Evolutionary conservation across 2,113 vertebrate genomes (phyloP).

Genomic region (Ondatra zibethicus): DNA sequence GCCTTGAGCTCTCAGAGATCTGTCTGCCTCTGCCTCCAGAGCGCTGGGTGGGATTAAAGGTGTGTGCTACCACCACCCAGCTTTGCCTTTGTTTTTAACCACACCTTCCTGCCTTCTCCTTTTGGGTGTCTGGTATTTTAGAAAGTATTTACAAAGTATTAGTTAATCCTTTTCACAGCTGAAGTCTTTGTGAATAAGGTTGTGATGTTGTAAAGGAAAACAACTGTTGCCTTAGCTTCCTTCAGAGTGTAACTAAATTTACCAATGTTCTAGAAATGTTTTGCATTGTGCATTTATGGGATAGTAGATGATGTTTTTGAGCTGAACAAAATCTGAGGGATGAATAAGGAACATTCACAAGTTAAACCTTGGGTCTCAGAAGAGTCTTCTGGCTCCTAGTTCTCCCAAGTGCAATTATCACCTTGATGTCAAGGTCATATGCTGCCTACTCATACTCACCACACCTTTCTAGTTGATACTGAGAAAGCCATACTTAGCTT

Average conservation of each 20-base stretch:
- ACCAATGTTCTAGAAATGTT: not conserved
- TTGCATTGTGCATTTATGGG: not conserved
- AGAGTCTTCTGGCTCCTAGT: not conserved
- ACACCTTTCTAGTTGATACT: conserved; percentile 21
- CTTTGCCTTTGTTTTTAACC: not conserved
- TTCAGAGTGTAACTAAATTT: conserved; percentile 14
- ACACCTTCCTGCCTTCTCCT: not conserved
- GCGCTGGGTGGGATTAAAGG: too few relatives aligned
- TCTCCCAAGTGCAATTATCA: conserved; percentile 23
- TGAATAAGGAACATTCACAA: not conserved
- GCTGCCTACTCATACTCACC: not conserved
- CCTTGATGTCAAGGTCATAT: conserved; percentile 36
- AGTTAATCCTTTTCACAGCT: conserved; percentile 46
- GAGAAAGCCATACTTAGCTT: not conserved
- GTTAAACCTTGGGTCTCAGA: not conserved
- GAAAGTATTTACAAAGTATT: conserved; percentile 52
- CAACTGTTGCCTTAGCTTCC: not conserved
- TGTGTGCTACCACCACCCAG: too few relatives aligned
- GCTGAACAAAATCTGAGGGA: not conserved
- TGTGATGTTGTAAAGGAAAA: conserved; percentile 17
- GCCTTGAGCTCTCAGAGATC: too few relatives aligned
- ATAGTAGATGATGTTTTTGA: conserved; percentile 44
- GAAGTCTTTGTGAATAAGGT: conserved; percentile 26
- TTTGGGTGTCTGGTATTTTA: conserved; percentile 10
- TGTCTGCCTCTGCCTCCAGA: too few relatives aligned